Base-by-base conservation (phyloP, 2,888 invertebrate genomes). In the Acrobasis repandana region DNA sequence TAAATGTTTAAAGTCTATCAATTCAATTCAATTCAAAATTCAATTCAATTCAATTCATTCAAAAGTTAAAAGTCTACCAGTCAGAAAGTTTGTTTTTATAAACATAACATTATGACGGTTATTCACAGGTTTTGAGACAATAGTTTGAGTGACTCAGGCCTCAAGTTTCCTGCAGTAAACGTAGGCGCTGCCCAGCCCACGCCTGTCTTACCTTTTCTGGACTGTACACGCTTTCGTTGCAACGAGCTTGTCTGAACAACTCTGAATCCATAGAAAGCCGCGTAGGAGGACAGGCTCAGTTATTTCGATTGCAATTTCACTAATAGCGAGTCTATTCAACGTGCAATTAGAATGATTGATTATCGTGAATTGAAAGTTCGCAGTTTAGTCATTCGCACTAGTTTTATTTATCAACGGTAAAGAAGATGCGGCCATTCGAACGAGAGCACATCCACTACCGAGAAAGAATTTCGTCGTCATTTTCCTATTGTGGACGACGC, bases 221-320 rank as follows among this genome's bases (percentile, higher is more conserved):
- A 70, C 69, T 65, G 61, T 70, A 65, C 74, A 67, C 76, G 83
- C 87, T 88, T 87, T 88, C 86, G 74, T 81, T 81, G 61, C 68
- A 69, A 28, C 28, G 28, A 71, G 67, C 71, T 63, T 67, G 66
- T 70, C 63, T 64, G 65, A 67, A 66, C 58, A n/a, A n/a, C n/a
- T n/a, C n/a, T n/a, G n/a, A n/a, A n/a, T n/a, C 59, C 71, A 70
- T 76, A 85, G 85, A 85, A 87, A 86, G 82, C 66, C n/a, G 76
- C 76, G 88, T 88, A 80, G 88, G 88, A 73, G 82, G 84, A 78
- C 77, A 73, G 49, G 66, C 64, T 68, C 68, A 54, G 74, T 72
- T 74, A 73, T 69, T 71, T 73, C 70, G 61, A 79, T 71, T 72
- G 74, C 69, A 63, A 63, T 62, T 62, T 43, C 61, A 57, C 56